phyloP scores from a whole-genome alignment of 2,888 invertebrate species.

The Dysmachus trigonus region DNA sequence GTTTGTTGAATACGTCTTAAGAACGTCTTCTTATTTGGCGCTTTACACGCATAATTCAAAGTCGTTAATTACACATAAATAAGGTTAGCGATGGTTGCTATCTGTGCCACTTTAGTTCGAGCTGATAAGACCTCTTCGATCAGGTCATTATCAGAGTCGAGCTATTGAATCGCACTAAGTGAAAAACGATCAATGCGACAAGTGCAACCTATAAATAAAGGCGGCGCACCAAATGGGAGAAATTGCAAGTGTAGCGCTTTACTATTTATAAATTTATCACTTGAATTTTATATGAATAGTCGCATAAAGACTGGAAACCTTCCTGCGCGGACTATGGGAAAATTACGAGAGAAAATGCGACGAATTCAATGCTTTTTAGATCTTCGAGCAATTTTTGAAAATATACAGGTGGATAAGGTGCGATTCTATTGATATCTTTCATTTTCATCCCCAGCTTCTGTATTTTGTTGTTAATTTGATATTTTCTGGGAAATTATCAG shows the following conservation, averaged over 20 bases:
- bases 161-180: background rate
- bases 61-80: background rate
- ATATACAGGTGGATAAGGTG: background rate
- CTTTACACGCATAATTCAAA: background rate
- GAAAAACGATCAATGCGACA: background rate
- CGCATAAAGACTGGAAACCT: background rate
- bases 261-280: background rate
- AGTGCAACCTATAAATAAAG: background rate
- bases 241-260: background rate
- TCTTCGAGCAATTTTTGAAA: background rate
- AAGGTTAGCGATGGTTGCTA: background rate
- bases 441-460: background rate
- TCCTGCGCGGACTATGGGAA: background rate
- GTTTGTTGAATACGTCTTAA: background rate
- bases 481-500: background rate
- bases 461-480: background rate
- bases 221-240: background rate
- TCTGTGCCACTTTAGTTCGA: background rate
- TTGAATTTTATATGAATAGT: background rate
- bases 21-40: background rate
- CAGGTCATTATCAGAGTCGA: background rate
- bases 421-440: background rate
- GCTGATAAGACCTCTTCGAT: background rate
- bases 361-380: background rate
- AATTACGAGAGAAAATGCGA: background rate